Conservation (phyloP, 2,888 invertebrate genomes). For the Ornithoptera priamus region DNA sequence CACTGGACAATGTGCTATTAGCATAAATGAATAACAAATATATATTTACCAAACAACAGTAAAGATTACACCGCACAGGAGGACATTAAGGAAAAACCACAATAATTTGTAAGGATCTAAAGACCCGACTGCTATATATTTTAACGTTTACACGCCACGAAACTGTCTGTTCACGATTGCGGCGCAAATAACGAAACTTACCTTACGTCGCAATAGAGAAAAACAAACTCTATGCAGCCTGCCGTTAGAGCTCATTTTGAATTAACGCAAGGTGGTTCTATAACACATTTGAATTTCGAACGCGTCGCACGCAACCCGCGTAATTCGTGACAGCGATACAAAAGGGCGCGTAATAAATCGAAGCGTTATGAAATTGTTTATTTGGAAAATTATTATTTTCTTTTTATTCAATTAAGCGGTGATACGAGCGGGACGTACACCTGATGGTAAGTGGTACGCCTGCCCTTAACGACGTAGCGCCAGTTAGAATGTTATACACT, state of each 20-base stretch:
- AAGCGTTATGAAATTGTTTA: slow-evolving; percentile 30
- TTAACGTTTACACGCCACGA: slow-evolving; percentile 37
- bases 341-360: slow-evolving; percentile 34
- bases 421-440: too few species aligned
- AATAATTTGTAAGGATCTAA: slow-evolving; percentile 37
- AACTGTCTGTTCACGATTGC: slow-evolving; percentile 34
- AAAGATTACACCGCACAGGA: slow-evolving; percentile 31
- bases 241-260: neutral
- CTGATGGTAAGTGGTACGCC: too few species aligned
- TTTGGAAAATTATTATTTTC: neutral
- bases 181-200: neutral
- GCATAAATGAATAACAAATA: slow-evolving; percentile 8
- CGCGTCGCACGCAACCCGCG: slow-evolving; percentile 25
- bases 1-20: too few species aligned
- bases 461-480: too few species aligned
- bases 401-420: too few species aligned
- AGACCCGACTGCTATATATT: slow-evolving; percentile 20
- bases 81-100: slow-evolving; percentile 36
- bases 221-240: neutral
- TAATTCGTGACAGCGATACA: slow-evolving; percentile 36
- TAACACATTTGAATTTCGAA: slow-evolving; percentile 2
- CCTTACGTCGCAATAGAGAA: neutral
- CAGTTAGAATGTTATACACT: too few species aligned
- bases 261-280: neutral
- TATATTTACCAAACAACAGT: slow-evolving; percentile 31